Base-by-base conservation (phyloP, 2,113 vertebrate species). In the Uria aalge region DNA sequence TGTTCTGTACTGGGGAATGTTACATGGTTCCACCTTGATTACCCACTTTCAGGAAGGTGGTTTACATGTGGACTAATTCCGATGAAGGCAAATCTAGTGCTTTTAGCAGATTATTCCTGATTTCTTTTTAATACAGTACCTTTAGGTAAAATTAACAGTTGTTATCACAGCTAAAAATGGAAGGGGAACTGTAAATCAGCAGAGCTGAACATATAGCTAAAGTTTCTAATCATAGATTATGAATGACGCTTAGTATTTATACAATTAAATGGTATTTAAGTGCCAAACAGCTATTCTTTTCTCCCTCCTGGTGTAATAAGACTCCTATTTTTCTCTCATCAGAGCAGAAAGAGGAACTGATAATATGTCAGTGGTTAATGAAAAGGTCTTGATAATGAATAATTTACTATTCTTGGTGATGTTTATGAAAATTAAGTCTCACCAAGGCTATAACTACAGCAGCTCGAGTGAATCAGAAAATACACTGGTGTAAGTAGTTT, bases 371-470 rank as follows among this genome's bases (percentile, higher is more conserved):
- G 53, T 68, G 36, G 69, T 73, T 89, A 97, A 92, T 94, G 73
- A 92, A 95, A 87, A 97, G 77, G 86, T 95, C 94, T 95, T 79
- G 50, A 57, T 96, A 95, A 93, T 94, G 74, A 96, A 94, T 94
- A 96, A 95, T 96, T 94, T 95, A 89, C 89, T 95, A 92, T 96
- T 94, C 92, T 68, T 87, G 76, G 83, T 66, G 60, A 66, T 73
- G 73, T 92, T 95, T 85, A 85, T 91, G 91, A 95, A 95, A 95
- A 95, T 91, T 64, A 64, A 76, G 32, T 85, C 73, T 91, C 62
- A 94, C 62, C 57, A 85, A 90, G 57, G 48, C 20, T 85, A 32
- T 48, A 93, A 78, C 57, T 55, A 57, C 36, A 79, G 77, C 57
- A 94, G 83, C 69, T 90, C 2, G 3, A 89, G 20, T 82, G 74